Evolutionary conservation across 2,113 vertebrate species (phyloP).

Genomic region (Hippocampus zosterae): DNA sequence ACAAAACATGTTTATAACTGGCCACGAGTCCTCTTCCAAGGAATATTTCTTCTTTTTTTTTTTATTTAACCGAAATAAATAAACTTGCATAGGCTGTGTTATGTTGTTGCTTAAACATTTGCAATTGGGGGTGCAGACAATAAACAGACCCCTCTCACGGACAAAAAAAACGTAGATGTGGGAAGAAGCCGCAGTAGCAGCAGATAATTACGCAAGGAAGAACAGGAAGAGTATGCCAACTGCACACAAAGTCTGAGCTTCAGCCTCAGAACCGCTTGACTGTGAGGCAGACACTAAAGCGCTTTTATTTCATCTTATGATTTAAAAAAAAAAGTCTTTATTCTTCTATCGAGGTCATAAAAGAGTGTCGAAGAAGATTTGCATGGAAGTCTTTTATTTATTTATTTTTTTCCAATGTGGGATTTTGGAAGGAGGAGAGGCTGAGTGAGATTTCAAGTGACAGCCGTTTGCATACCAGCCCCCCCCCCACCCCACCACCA

Average conservation of each 20-base stretch:
- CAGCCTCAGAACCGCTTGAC: background rate
- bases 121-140: too few relatives aligned
- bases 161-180: too few relatives aligned
- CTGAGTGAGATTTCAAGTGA: conserved; percentile 53
- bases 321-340: background rate
- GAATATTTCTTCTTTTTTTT: background rate
- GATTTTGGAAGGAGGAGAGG: conserved; percentile 16
- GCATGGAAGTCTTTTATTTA: conserved; percentile 5
- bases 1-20: background rate
- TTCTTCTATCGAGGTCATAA: too few relatives aligned
- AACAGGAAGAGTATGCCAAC: too few relatives aligned
- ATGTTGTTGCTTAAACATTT: too few relatives aligned
- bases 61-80: too few relatives aligned
- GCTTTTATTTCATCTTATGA: background rate
- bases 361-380: background rate
- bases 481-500: conserved; percentile 33
- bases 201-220: too few relatives aligned
- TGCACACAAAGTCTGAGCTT: background rate
- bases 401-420: conserved; percentile 19
- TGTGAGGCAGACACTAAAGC: background rate
- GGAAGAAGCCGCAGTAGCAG: too few relatives aligned
- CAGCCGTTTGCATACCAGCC: conserved; percentile 24
- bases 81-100: too few relatives aligned
- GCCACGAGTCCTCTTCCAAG: background rate
- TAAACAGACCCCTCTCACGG: too few relatives aligned